Evolutionary conservation across 2,797 vertebrate genomes (phyloP).

Genomic region (Cottoperca gobio): DNA sequence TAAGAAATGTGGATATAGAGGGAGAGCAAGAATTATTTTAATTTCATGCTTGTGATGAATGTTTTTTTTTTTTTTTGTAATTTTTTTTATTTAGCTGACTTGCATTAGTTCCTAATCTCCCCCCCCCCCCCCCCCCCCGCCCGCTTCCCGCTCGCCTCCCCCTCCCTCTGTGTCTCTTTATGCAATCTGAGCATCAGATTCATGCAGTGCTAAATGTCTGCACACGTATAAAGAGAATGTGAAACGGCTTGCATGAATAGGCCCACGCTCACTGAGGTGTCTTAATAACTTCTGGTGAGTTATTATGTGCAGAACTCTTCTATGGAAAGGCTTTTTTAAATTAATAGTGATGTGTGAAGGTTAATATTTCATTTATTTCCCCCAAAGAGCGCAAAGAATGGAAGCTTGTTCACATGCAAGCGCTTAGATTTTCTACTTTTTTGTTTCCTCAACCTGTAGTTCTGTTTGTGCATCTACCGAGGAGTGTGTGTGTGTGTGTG

Average conservation of each 20-base stretch:
- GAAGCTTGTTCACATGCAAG: background rate
- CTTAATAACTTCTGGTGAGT: slow-evolving; percentile 63
- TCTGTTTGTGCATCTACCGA: slow-evolving; percentile 11
- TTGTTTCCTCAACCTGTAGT: background rate
- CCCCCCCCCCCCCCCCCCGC: background rate
- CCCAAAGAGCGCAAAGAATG: background rate
- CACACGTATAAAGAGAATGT: slow-evolving; percentile 66
- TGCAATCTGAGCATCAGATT: slow-evolving; percentile 77
- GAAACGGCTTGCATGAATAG: slow-evolving; percentile 52
- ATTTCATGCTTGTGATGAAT: slow-evolving; percentile 87
- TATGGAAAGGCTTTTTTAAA: slow-evolving; percentile 21
- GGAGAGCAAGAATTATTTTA: slow-evolving; percentile 83
- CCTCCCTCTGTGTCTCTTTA: slow-evolving; percentile 30
- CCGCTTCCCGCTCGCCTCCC: too few relatives aligned
- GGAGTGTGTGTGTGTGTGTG: slow-evolving; percentile 13
- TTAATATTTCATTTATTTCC: slow-evolving; percentile 36
- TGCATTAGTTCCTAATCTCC: slow-evolving; percentile 79
- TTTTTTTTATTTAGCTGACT: slow-evolving; percentile 76
- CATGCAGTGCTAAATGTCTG: slow-evolving; percentile 63
- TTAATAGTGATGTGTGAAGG: slow-evolving; percentile 12
- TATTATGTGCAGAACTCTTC: slow-evolving; percentile 61
- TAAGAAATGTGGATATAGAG: slow-evolving; percentile 80
- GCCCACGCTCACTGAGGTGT: slow-evolving; percentile 55
- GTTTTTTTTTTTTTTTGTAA: slow-evolving; percentile 58
- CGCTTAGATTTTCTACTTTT: slow-evolving; percentile 8